Percentiles rank a stretch among this genome's conserved stretches.
These are phyloP conservation scores for Neostethus bicornis DNA, from an alignment of 2,797 vertebrate species.

Conservation along the genomic window DNA sequence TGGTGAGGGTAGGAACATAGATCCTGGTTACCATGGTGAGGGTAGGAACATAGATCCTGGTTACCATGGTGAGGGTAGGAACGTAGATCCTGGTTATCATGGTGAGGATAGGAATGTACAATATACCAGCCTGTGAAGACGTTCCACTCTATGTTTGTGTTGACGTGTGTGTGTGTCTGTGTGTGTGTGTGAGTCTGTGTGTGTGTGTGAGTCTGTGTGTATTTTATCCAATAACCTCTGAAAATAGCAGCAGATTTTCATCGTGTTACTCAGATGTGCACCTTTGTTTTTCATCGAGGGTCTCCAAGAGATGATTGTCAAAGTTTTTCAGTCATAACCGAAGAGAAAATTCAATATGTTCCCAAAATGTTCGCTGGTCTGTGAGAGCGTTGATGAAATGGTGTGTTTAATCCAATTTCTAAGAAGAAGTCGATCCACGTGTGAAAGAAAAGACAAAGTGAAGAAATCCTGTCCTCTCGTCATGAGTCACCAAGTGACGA, in stretches of 20 bases:
- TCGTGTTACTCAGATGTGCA: slow-evolving; percentile 2
- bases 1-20: too few species aligned
- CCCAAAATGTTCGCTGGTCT: slow-evolving; percentile 38
- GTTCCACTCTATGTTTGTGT: too few species aligned
- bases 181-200: slow-evolving; percentile 1
- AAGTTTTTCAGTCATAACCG: slow-evolving; percentile 38
- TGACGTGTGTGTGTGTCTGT: slow-evolving; percentile 13
- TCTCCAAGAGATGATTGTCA: slow-evolving; percentile 25
- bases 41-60: too few species aligned
- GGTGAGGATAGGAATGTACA: too few species aligned
- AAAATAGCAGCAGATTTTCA: slow-evolving; percentile 42
- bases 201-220: slow-evolving; percentile 21
- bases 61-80: too few species aligned
- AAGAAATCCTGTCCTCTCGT: slow-evolving; percentile 46
- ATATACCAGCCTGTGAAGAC: too few species aligned
- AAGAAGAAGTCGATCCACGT: slow-evolving; percentile 56
- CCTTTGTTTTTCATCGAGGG: slow-evolving; percentile 11
- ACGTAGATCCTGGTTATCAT: too few species aligned
- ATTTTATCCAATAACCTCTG: slow-evolving; percentile 14
- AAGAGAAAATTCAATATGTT: slow-evolving; percentile 35
- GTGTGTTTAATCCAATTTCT: slow-evolving; percentile 72
- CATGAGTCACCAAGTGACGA: slow-evolving; percentile 47
- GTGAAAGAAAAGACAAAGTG: slow-evolving; percentile 57
- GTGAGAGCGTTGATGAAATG: slow-evolving; percentile 62
- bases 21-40: too few species aligned